Evolutionary conservation across 2,888 invertebrate genomes (phyloP).

Genomic region (Spisula solida): DNA sequence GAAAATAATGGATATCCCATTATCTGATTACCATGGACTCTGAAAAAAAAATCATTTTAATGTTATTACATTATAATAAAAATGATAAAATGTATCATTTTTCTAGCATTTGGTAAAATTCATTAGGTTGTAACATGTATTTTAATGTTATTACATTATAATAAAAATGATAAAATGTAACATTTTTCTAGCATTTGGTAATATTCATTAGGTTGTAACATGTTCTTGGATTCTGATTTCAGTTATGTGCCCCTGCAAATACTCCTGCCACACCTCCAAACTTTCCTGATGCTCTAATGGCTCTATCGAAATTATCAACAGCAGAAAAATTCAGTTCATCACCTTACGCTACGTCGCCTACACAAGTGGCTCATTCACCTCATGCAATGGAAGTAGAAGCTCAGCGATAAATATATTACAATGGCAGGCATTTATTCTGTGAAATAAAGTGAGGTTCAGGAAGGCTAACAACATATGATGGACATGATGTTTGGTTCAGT

Average conservation of each 20-base stretch:
- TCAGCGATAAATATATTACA: slow-evolving; percentile 76
- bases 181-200: no score
- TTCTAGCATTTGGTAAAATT: no score
- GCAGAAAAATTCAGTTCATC: slow-evolving; percentile 88
- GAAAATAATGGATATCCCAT: no score
- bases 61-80: no score
- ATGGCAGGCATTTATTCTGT: slow-evolving; percentile 56
- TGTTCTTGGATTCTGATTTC: slow-evolving; percentile 78
- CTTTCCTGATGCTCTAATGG: slow-evolving; percentile 96
- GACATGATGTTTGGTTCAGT: neutral
- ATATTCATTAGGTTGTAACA: neutral
- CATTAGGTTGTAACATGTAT: neutral
- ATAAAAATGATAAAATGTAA: no score
- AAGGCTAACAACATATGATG: slow-evolving; percentile 16
- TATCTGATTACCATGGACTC: no score
- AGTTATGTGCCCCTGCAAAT: slow-evolving; percentile 97
- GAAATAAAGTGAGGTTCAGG: slow-evolving; percentile 31
- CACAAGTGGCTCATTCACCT: slow-evolving; percentile 83
- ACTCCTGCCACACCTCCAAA: slow-evolving; percentile 98
- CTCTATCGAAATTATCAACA: slow-evolving; percentile 95
- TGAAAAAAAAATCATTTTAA: no score
- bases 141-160: no score
- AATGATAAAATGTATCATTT: no score
- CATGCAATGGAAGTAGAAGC: slow-evolving; percentile 83
- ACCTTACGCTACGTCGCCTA: slow-evolving; percentile 83